A percentile compares a stretch with the other conserved stretches of the same genome.
Evolutionary conservation across 2,797 vertebrate species (phyloP).

Genomic region (Xyrichtys novacula): DNA sequence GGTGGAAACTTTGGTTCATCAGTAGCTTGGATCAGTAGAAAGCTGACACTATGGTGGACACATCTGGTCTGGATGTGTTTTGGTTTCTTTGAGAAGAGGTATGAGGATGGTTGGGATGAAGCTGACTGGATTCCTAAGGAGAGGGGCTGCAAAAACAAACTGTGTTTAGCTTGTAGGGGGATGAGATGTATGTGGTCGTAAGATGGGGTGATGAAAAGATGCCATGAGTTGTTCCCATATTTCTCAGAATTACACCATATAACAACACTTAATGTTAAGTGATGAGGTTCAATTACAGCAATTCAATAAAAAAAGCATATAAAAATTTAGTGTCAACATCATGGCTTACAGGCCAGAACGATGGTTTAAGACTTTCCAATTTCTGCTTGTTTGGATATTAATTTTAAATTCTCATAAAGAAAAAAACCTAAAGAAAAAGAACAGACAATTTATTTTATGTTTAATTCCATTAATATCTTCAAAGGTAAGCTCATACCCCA

Average conservation of each 20-base stretch:
- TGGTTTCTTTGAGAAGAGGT: slow-evolving; percentile 20
- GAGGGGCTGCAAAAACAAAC: neutral
- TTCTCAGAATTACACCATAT: neutral
- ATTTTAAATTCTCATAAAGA: too few species aligned
- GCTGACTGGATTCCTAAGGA: slow-evolving; percentile 1
- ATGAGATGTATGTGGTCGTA: neutral
- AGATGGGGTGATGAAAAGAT: neutral
- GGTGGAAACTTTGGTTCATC: slow-evolving; percentile 58
- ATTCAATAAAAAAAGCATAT: too few species aligned
- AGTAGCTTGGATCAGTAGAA: slow-evolving; percentile 30
- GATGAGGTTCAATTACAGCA: too few species aligned
- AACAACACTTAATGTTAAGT: too few species aligned
- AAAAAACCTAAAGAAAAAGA: too few species aligned
- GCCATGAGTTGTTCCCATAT: neutral
- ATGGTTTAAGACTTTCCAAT: too few species aligned
- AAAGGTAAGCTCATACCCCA: too few species aligned
- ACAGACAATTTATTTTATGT: too few species aligned
- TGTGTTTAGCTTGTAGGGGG: neutral
- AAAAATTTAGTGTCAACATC: too few species aligned
- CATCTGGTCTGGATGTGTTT: slow-evolving; percentile 60
- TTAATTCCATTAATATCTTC: too few species aligned
- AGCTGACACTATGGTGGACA: slow-evolving; percentile 40
- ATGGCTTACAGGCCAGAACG: too few species aligned
- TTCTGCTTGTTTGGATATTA: too few species aligned
- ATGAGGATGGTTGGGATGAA: slow-evolving; percentile 1